Conservation (phyloP, 2,888 invertebrate species). For the Ptilodon capucinus region DNA sequence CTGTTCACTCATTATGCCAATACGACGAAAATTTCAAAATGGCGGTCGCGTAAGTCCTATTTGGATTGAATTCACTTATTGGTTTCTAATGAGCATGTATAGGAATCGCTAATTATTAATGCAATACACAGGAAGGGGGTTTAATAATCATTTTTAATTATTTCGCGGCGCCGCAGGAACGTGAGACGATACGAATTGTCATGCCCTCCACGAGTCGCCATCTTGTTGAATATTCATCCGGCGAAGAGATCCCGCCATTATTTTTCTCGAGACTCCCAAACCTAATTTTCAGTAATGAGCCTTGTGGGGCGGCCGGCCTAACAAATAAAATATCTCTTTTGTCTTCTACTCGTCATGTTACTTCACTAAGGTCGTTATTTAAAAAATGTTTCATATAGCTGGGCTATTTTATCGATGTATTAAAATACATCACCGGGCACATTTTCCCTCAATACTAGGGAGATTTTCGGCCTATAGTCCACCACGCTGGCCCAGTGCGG, state of each 20-base stretch:
- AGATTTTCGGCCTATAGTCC: too few species aligned
- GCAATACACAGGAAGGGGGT: slow-evolving; percentile 40
- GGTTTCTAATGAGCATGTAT: slow-evolving; percentile 18
- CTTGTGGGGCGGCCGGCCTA: slow-evolving; percentile 48
- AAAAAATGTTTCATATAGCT: slow-evolving; percentile 6
- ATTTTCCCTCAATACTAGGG: too few species aligned
- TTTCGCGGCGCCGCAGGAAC: slow-evolving; percentile 39
- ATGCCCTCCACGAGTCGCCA: slow-evolving; percentile 31
- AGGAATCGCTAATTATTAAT: slow-evolving; percentile 45
- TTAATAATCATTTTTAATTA: slow-evolving; percentile 72
- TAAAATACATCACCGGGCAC: too few species aligned
- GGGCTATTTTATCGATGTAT: too few species aligned
- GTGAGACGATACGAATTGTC: slow-evolving; percentile 18
- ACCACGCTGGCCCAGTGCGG: too few species aligned
- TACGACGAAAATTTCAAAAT: slow-evolving; percentile 10
- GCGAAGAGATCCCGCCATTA: slow-evolving; percentile 57
- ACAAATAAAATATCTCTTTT: slow-evolving; percentile 53
- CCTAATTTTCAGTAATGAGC: slow-evolving; percentile 70
- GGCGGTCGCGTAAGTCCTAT: slow-evolving; percentile 2
- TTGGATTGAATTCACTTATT: slow-evolving; percentile 16
- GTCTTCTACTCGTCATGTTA: slow-evolving; percentile 35
- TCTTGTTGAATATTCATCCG: slow-evolving; percentile 67
- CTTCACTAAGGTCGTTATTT: slow-evolving; percentile 37
- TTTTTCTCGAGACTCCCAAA: slow-evolving; percentile 63
- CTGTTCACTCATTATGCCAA: slow-evolving; percentile 7